These are phyloP conservation scores for Euthynnus affinis DNA, from an alignment of 2,797 vertebrate genomes.

Conservation along the genomic window DNA sequence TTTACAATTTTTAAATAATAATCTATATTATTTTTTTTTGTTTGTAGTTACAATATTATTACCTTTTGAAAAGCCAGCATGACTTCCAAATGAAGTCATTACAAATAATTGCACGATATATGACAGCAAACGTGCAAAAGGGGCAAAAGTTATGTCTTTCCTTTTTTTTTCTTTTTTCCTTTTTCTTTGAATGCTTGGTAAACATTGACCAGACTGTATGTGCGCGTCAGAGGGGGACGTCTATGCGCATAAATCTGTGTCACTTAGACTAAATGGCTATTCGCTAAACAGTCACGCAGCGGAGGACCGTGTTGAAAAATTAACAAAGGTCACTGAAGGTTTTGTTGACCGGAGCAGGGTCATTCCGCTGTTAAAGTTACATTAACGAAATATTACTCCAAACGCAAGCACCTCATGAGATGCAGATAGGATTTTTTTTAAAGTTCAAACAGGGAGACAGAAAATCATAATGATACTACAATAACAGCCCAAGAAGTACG, in stretches of 20 bases:
- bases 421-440: background rate
- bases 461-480: background rate
- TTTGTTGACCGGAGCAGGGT: slow-evolving; percentile 41
- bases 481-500: background rate
- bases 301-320: slow-evolving; percentile 60
- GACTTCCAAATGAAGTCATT: slow-evolving; percentile 14
- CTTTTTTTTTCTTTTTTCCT: background rate
- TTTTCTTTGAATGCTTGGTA: slow-evolving; percentile 20
- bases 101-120: slow-evolving; percentile 20
- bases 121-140: slow-evolving; percentile 13
- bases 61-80: background rate
- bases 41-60: background rate
- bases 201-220: slow-evolving; percentile 50
- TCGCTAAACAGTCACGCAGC: slow-evolving; percentile 58
- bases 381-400: slow-evolving; percentile 24
- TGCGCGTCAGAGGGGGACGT: slow-evolving; percentile 13
- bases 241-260: slow-evolving; percentile 66
- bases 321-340: slow-evolving; percentile 66
- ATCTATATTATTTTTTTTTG: background rate
- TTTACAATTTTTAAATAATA: background rate
- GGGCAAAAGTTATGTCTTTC: background rate
- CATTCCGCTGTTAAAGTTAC: slow-evolving; percentile 31
- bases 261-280: slow-evolving; percentile 52
- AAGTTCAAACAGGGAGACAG: no score
- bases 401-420: background rate